Conservation (phyloP, 2,797 vertebrate genomes). For the Hipposideros larvatus region DNA sequence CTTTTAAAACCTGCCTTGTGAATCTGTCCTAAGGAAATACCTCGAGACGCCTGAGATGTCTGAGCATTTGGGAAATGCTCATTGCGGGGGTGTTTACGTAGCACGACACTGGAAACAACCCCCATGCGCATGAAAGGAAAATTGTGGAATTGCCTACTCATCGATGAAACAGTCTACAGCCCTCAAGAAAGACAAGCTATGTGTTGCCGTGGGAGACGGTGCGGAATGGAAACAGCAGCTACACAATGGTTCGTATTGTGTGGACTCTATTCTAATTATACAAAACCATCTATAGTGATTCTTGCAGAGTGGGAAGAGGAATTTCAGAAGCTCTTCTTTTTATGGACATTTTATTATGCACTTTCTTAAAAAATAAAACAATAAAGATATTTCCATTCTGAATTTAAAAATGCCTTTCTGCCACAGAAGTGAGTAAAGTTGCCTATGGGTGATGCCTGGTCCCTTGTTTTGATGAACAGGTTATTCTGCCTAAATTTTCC, state of each 20-base stretch:
- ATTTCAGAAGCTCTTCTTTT: background rate
- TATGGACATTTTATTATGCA: background rate
- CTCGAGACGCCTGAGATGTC: accelerated
- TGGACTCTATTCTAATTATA: background rate
- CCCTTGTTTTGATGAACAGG: background rate
- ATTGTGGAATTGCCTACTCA: accelerated
- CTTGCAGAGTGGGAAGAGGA: background rate
- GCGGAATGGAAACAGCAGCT: accelerated
- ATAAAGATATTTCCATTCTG: background rate
- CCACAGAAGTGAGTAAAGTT: no score
- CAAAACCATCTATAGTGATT: background rate
- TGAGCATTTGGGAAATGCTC: background rate
- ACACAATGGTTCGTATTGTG: accelerated
- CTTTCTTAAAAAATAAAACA: background rate
- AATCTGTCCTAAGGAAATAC: background rate
- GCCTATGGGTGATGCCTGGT: background rate
- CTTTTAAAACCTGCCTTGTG: background rate
- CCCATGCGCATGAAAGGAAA: accelerated
- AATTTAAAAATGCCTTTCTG: background rate
- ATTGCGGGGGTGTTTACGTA: accelerated
- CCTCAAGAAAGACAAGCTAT: background rate
- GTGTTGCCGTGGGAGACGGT: accelerated
- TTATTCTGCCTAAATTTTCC: background rate
- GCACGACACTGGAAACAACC: accelerated
- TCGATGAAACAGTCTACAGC: accelerated